Conservation (phyloP, 2,797 vertebrate species). For the Danio tinwini region DNA sequence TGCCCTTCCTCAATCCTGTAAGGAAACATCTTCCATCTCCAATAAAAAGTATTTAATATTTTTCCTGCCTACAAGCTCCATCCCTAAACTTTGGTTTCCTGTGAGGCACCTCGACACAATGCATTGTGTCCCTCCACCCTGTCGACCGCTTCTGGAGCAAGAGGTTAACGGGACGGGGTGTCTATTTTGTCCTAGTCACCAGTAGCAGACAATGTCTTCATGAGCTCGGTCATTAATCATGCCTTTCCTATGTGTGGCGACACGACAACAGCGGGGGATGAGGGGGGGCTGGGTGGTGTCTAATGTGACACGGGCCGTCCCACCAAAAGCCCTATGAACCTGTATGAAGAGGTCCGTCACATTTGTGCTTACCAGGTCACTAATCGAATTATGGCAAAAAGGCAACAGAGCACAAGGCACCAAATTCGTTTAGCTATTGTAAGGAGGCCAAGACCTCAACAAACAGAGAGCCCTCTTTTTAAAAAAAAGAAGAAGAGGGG, state of each 20-base stretch:
- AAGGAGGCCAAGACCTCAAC: constrained; percentile 67
- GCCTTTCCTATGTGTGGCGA: constrained; percentile 69
- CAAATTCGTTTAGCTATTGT: constrained; percentile 79
- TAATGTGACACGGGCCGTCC: constrained; percentile 67
- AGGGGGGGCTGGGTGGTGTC: constrained; percentile 63
- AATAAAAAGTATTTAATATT: constrained; percentile 48
- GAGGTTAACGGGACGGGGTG: constrained; percentile 73
- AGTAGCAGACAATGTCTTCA: constrained; percentile 74
- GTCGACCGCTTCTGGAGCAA: constrained; percentile 68
- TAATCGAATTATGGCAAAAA: constrained; percentile 82
- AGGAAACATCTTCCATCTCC: constrained; percentile 44
- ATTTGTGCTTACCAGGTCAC: constrained; percentile 79
- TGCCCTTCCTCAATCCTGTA: constrained; percentile 51
- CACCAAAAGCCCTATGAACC: constrained; percentile 69
- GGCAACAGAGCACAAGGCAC: constrained; percentile 69
- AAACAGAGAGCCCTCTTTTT: constrained; percentile 64
- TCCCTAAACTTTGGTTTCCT: constrained; percentile 55
- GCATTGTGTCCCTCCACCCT: constrained; percentile 46
- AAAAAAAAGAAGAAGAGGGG: constrained; percentile 66
- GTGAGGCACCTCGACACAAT: constrained; percentile 50
- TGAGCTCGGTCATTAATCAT: constrained; percentile 81
- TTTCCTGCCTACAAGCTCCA: constrained; percentile 49
- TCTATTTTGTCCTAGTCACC: constrained; percentile 77
- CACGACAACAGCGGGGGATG: constrained; percentile 72
- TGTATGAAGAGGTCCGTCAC: constrained; percentile 74